These are phyloP conservation scores for Pelosia muscerda DNA, from an alignment of 2,888 invertebrate species.

Conservation along the genomic window DNA sequence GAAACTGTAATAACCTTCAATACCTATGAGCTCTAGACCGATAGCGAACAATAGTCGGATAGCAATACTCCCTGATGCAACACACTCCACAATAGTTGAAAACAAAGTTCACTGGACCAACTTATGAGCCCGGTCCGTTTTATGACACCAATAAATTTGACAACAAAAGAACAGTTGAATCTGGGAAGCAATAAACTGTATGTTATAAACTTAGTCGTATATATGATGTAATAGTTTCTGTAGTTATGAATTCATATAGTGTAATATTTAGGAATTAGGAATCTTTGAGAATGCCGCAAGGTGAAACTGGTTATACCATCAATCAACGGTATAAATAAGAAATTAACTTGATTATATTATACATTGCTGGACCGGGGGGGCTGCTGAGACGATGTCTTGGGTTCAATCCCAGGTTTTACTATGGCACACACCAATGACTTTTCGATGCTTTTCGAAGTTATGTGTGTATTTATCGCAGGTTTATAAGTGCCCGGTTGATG, in stretches of 20 bases:
- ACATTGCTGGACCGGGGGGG: too few species aligned
- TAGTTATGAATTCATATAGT: slow-evolving; percentile 4
- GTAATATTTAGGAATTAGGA: too few species aligned
- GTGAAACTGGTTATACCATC: too few species aligned
- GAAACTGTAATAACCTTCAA: background rate
- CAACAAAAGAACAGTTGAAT: slow-evolving; percentile 44
- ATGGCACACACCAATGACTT: too few species aligned
- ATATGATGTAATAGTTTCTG: slow-evolving; percentile 18
- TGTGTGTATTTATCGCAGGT: too few species aligned
- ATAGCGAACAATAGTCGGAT: slow-evolving; percentile 16
- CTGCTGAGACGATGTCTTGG: too few species aligned
- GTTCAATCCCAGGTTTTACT: too few species aligned
- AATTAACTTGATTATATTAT: too few species aligned
- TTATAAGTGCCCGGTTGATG: too few species aligned
- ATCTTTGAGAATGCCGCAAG: too few species aligned
- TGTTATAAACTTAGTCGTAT: slow-evolving; percentile 36
- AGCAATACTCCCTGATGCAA: slow-evolving; percentile 33
- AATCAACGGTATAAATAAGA: too few species aligned
- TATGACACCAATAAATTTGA: slow-evolving; percentile 46
- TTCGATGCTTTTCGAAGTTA: too few species aligned
- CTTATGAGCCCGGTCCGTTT: slow-evolving; percentile 40
- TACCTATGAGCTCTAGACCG: background rate
- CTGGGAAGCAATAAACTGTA: slow-evolving; percentile 39
- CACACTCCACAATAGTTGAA: slow-evolving; percentile 32
- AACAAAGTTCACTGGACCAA: slow-evolving; percentile 40